A percentile compares a stretch with the other conserved stretches of the same genome.
phyloP scores from a whole-genome alignment of 2,113 vertebrate genomes.

The Cynoglossus semilaevis region DNA sequence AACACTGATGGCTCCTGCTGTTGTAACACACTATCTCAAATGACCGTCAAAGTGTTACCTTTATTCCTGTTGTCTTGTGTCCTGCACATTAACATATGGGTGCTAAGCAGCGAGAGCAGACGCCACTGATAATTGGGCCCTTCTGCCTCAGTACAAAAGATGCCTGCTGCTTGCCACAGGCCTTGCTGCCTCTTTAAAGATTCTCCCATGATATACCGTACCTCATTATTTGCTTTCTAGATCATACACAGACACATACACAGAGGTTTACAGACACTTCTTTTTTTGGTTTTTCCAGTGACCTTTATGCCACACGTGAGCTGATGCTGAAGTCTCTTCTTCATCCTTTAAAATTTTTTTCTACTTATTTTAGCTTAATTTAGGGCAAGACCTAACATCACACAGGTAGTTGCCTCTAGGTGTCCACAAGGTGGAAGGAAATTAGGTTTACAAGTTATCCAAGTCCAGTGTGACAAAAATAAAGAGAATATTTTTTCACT shows the following conservation, averaged over 20 bases:
- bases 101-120: conserved; percentile 5
- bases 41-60: neutral
- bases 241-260: conserved; percentile 7
- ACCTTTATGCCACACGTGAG: too few species aligned
- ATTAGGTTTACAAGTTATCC: too few species aligned
- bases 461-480: too few species aligned
- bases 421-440: too few species aligned
- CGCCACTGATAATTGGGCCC: conserved; percentile 43
- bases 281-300: neutral
- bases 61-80: conserved; percentile 2
- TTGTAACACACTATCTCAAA: too few species aligned
- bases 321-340: too few species aligned
- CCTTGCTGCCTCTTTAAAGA: conserved; percentile 31
- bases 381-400: too few species aligned
- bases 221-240: conserved; percentile 39
- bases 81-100: conserved; percentile 1
- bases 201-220: conserved; percentile 34
- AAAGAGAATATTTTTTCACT: too few species aligned
- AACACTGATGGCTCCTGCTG: too few species aligned
- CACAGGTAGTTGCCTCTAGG: too few species aligned
- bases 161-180: conserved; percentile 36
- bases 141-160: conserved; percentile 25
- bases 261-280: neutral
- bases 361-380: too few species aligned
- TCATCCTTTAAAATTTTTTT: too few species aligned